phyloP scores from a whole-genome alignment of 92 coral and sea anemone species.

The Galaxea fascicularis region DNA sequence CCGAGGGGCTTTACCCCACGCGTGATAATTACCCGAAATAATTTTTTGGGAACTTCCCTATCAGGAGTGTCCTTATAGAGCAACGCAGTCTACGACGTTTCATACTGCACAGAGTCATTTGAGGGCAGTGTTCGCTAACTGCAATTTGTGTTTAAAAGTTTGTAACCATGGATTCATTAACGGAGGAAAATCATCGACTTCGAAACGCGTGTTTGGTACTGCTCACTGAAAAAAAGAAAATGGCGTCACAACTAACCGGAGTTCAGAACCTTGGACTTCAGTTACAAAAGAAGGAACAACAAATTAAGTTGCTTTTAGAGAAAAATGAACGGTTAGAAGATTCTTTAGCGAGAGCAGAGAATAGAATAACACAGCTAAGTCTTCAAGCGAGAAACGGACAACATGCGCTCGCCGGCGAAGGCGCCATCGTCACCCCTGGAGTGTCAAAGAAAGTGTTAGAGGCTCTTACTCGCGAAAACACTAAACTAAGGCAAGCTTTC shows the following conservation, averaged over 20 bases:
- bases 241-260: conserved; percentile 70
- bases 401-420: conserved; percentile 32
- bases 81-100: neutral
- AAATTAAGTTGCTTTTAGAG: conserved; percentile 40
- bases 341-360: conserved; percentile 86
- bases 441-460: conserved; percentile 87
- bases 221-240: conserved; percentile 56
- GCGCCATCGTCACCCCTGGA: conserved; percentile 82
- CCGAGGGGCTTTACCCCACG: no score
- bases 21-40: no score
- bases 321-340: conserved; percentile 73
- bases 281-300: conserved; percentile 70
- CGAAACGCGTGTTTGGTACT: conserved; percentile 38
- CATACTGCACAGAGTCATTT: neutral
- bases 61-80: no score
- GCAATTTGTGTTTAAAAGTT: neutral
- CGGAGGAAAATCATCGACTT: conserved; percentile 47
- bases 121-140: neutral
- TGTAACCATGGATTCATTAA: neutral
- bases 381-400: conserved; percentile 54
- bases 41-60: no score
- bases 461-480: conserved; percentile 83
- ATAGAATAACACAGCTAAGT: conserved; percentile 82
- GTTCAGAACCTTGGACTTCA: conserved; percentile 81
- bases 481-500: conserved; percentile 78